Evolutionary conservation across 2,888 invertebrate genomes (phyloP).

Genomic region (Epinotia demarniana): DNA sequence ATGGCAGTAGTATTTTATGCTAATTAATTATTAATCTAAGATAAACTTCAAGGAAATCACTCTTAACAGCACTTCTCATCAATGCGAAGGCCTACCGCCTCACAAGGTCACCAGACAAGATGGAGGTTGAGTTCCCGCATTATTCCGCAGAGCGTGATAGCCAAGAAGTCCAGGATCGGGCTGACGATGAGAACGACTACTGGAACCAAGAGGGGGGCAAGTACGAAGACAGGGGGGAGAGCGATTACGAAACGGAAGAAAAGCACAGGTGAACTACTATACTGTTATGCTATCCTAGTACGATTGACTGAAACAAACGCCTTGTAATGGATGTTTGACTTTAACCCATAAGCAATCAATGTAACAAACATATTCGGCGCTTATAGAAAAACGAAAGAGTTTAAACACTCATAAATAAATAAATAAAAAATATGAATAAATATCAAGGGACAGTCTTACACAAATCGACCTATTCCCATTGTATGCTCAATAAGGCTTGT

Average conservation of each 20-base stretch:
- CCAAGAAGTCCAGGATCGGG: constrained; percentile 52
- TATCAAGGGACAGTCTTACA: too few relatives aligned
- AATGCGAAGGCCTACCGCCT: constrained; percentile 47
- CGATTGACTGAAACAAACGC: not conserved
- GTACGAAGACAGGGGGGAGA: constrained; percentile 48
- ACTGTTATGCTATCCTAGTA: constrained; percentile 6
- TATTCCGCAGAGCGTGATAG: constrained; percentile 50
- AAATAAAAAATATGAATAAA: too few relatives aligned
- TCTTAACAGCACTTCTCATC: constrained; percentile 40
- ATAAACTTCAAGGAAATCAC: not conserved
- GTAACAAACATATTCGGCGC: too few relatives aligned
- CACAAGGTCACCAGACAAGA: constrained; percentile 57
- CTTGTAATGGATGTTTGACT: too few relatives aligned
- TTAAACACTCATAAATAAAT: too few relatives aligned
- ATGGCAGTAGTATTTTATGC: not conserved
- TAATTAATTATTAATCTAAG: not conserved
- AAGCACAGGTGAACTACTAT: constrained; percentile 49
- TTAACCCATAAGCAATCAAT: too few relatives aligned
- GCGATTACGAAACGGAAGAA: constrained; percentile 51
- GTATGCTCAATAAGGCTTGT: too few relatives aligned
- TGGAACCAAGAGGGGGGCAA: constrained; percentile 55
- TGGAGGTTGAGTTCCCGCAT: constrained; percentile 56
- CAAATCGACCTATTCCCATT: too few relatives aligned
- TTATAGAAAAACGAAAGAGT: too few relatives aligned
- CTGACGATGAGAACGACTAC: constrained; percentile 54